Conservation (phyloP, 2,888 invertebrate species). For the Byasa hedistus region DNA sequence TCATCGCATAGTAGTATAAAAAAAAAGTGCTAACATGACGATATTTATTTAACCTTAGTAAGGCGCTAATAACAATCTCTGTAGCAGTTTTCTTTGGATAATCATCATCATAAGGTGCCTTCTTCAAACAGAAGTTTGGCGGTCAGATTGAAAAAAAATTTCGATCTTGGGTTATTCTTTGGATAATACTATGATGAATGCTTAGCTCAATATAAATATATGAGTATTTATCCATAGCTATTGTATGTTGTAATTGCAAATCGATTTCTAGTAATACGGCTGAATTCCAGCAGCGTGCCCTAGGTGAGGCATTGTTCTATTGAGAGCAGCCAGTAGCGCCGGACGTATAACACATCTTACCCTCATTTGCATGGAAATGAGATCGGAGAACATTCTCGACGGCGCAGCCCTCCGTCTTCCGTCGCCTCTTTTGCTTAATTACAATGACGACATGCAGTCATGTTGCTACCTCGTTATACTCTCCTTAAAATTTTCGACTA, state of each 20-base stretch:
- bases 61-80: too few relatives aligned
- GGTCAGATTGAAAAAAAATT: too few relatives aligned
- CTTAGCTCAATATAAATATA: neutral
- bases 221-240: neutral
- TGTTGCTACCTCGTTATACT: constrained; percentile 34
- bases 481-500: constrained; percentile 7
- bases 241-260: constrained; percentile 13
- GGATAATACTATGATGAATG: neutral
- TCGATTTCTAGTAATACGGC: constrained; percentile 26
- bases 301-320: constrained; percentile 42
- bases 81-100: too few relatives aligned
- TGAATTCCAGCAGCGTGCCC: constrained; percentile 23
- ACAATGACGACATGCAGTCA: constrained; percentile 59
- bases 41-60: too few relatives aligned
- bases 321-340: constrained; percentile 48
- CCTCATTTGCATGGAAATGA: constrained; percentile 79
- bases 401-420: constrained; percentile 62
- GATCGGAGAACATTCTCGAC: constrained; percentile 69
- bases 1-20: too few relatives aligned
- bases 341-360: constrained; percentile 61
- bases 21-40: too few relatives aligned
- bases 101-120: too few relatives aligned
- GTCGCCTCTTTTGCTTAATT: constrained; percentile 75
- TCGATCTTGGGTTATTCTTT: too few relatives aligned
- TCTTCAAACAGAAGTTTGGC: too few relatives aligned